Percentiles rank a stretch among this genome's conserved stretches.
Conservation (phyloP, 2,113 vertebrate species). For the Camelus bactrianus region DNA sequence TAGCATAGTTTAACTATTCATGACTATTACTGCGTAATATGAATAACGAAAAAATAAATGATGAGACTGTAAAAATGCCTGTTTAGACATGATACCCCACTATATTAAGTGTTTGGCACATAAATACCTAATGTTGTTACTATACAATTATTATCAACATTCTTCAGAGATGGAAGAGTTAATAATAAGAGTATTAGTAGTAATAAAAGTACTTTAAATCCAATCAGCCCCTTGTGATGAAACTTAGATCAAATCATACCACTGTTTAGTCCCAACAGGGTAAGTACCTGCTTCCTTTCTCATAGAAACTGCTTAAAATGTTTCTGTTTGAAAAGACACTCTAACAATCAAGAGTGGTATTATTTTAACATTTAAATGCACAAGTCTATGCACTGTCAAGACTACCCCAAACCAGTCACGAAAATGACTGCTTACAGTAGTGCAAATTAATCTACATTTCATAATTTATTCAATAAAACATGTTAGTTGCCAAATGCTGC, state of each 20-base stretch:
- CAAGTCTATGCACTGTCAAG: constrained; percentile 10
- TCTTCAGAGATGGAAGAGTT: background rate
- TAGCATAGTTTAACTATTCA: background rate
- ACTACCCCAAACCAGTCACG: background rate
- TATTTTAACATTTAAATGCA: constrained; percentile 47
- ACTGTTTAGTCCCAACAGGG: background rate
- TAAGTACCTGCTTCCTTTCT: background rate
- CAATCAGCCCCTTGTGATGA: background rate
- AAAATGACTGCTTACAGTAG: background rate
- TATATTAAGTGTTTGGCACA: background rate
- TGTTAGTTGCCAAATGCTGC: background rate
- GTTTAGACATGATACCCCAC: background rate
- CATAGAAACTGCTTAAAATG: constrained; percentile 32
- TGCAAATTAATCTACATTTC: constrained; percentile 8
- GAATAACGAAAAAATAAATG: constrained; percentile 19
- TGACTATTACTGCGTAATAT: background rate
- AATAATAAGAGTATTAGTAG: background rate
- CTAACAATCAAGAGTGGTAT: constrained; percentile 24
- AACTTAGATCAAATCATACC: constrained; percentile 36
- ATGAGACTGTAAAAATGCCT: background rate
- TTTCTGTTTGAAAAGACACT: constrained; percentile 38
- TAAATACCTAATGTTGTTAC: background rate
- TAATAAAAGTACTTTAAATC: constrained; percentile 38
- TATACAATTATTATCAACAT: background rate
- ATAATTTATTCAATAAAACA: constrained; percentile 35